Base-by-base conservation (phyloP, 2,888 invertebrate genomes). In the Rugalucina vietnamica region DNA sequence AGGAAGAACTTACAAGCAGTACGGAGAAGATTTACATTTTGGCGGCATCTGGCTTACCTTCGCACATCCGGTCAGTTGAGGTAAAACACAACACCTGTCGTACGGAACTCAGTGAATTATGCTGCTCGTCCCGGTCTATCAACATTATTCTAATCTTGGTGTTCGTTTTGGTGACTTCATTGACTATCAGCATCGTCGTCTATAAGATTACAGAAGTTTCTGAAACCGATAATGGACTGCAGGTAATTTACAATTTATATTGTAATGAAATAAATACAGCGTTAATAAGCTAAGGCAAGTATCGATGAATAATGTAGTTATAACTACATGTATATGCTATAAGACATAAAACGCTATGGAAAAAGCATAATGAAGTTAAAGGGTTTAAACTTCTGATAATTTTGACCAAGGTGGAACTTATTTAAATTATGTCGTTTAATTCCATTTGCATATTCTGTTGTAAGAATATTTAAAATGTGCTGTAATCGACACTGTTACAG, bases 121-220 rank as follows among this genome's bases (percentile, higher is more conserved):
- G 27, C 5, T 60, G 60, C 60, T 60, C 60, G 4, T 27, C 60
- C 3, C 24, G 60, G 29, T 12, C 24, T 27, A 27, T 60, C 60
- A 60, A 60, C 60, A 60, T 60, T 8, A n/a, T 60, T 27, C 60
- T 60, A 3, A 60, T 60, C 24, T 29, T 60, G 24, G 24, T 60
- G 24, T 60, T 60, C 60, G 60, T 60, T 29, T 60, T 60, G 24
- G 60, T 60, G 60, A 60, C 60, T 24, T 60, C 60, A 60, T 24
- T 60, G 3, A 60, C 60, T 2, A 29, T 60, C 60, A 60, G 60
- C 60, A 60, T 60, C 14, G 60, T 29, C 2, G 60, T 60, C n/a
- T 60, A 60, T 29, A 60, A 60, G 29, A 60, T 60, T 29, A 60
- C 60, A 4, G 60, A 60, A 29, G 24, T 60, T 27, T n/a, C 60